Evolutionary conservation across 2,797 vertebrate species (phyloP), one percentile per base, ranked within the genome.

Genomic region (Craterocephalus amniculus): DNA sequence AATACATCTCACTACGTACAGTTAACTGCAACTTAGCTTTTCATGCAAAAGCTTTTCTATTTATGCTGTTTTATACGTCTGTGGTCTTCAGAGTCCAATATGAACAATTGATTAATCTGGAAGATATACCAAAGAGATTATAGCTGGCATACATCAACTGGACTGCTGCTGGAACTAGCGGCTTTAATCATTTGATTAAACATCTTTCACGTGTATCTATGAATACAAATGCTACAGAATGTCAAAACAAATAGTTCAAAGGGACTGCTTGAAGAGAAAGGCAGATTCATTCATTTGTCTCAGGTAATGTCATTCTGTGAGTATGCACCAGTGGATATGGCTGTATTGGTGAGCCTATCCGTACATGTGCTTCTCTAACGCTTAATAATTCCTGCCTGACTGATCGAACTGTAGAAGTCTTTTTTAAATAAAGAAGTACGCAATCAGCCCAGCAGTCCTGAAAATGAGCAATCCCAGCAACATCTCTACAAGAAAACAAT

Each of bases 141-240:
- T 83, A 79, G 81, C 56, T 72, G 79, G 72, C 78, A 75, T 45
- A 35, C 54, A 81, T 88, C 81, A 78, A 68, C 66, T 59, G 67
- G 69, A 72, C 71, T 49, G 63, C 54, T 70, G 62, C 49, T 35
- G 78, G 49, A 79, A 52, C 40, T 63, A 58, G 29, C 54, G 32
- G 86, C 88, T 87, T 90, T 88, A 58, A 86, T 88, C 81, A 70
- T 74, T 58, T 3, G 7, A 70, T 67, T 70, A 73, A 64, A 67
- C 73, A 74, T 72, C 78, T 87, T 88, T 90, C 72, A 87, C 88
- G 81, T 75, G 11, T 31, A 70, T 71, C 68, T 70, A 69, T 70
- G 61, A 76, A 79, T 63, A 62, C 14, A n/a, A 34, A 43, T 34
- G 60, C 72, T 34, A 82, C 57, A 20, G 62, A 70, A 81, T 22